Evolutionary conservation across 2,113 vertebrate genomes (phyloP).

Genomic region (Tragulus kanchil): DNA sequence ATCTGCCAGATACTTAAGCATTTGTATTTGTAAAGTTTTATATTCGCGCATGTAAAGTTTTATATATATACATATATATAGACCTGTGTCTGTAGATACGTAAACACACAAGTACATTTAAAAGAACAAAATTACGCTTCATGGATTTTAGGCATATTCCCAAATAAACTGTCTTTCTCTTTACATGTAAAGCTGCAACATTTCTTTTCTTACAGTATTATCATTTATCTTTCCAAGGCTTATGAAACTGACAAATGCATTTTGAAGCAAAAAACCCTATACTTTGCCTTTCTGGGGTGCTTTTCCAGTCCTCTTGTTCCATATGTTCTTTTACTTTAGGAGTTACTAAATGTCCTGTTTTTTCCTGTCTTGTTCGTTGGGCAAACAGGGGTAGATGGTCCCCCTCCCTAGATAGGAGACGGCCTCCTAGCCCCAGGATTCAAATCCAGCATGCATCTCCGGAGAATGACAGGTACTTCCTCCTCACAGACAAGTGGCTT

Average conservation of each 20-base stretch:
- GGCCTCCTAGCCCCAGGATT: slow-evolving; percentile 98
- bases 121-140: neutral
- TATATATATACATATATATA: neutral
- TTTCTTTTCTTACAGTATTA: neutral
- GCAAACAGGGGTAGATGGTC: slow-evolving; percentile 92
- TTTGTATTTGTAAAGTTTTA: neutral
- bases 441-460: slow-evolving; percentile 98
- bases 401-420: slow-evolving; percentile 97
- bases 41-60: neutral
- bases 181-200: neutral
- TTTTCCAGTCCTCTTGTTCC: slow-evolving; percentile 87
- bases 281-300: slow-evolving; percentile 83
- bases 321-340: slow-evolving; percentile 80
- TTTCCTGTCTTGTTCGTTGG: slow-evolving; percentile 91
- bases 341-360: slow-evolving; percentile 89
- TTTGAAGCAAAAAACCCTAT: neutral
- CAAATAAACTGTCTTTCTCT: neutral
- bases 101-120: neutral
- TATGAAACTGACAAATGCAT: slow-evolving; percentile 18
- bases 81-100: neutral
- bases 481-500: slow-evolving; percentile 86
- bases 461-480: slow-evolving; percentile 97
- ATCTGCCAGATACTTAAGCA: neutral
- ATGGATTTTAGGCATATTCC: neutral
- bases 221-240: neutral